Conservation (phyloP, 1,140 invertebrate genomes). For the Whitmania pigra region DNA sequence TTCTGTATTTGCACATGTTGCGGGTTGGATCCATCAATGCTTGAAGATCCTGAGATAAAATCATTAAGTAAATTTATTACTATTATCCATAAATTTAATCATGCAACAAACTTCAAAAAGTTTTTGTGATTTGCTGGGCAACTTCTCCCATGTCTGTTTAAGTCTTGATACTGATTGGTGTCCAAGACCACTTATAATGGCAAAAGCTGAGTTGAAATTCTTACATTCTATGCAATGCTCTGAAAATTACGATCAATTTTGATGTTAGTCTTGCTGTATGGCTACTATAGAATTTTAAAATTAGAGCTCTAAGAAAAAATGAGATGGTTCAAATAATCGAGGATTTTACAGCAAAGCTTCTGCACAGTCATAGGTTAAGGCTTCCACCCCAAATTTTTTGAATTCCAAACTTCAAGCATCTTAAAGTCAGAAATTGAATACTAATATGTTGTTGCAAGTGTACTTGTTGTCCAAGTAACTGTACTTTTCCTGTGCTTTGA, state of each 20-base stretch:
- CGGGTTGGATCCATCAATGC: constrained; percentile 91
- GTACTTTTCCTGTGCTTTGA: no score
- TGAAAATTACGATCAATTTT: constrained; percentile 29
- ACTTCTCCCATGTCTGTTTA: constrained; percentile 87
- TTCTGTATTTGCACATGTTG: constrained; percentile 97
- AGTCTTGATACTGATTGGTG: constrained; percentile 83
- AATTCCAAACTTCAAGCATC: no score
- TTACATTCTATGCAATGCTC: constrained; percentile 93
- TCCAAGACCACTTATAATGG: constrained; percentile 88
- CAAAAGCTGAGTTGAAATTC: constrained; percentile 99
- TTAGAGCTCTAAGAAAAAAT: no score
- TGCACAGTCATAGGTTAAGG: no score
- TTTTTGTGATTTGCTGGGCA: constrained; percentile 85
- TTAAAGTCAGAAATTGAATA: no score
- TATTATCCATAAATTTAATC: background rate
- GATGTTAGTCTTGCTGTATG: no score
- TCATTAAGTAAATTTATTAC: background rate
- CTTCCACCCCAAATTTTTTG: no score
- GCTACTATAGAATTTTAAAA: no score
- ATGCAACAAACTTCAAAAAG: constrained; percentile 54
- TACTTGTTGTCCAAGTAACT: no score
- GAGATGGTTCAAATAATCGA: no score
- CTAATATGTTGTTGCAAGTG: no score
- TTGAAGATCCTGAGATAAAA: constrained; percentile 58
- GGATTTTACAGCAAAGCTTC: no score